Evolutionary conservation across 2,888 invertebrate genomes (phyloP).

Genomic region (Anoncus sp.): DNA sequence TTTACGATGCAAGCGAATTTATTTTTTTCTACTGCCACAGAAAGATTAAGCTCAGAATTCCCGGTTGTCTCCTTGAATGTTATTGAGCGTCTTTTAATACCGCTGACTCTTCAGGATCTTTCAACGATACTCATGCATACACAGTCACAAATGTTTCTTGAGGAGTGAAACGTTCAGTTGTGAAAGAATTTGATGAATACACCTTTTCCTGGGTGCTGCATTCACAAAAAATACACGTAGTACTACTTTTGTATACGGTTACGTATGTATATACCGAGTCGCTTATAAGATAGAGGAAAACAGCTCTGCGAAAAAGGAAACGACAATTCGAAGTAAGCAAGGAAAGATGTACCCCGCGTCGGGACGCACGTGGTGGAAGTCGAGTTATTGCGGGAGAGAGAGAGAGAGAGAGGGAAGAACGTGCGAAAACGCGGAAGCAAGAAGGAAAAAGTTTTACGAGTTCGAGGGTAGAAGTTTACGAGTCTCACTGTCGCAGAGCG

Average conservation of each 20-base stretch:
- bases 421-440: constrained; percentile 32
- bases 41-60: background rate
- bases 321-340: constrained; percentile 55
- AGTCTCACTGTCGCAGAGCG: constrained; percentile 66
- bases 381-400: constrained; percentile 29
- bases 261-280: background rate
- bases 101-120: constrained; percentile 15
- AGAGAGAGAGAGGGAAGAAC: constrained; percentile 21
- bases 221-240: constrained; percentile 22
- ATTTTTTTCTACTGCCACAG: background rate
- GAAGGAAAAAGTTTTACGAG: constrained; percentile 63
- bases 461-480: constrained; percentile 66
- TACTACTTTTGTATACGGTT: background rate
- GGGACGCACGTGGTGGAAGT: constrained; percentile 51
- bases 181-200: constrained; percentile 42
- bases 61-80: constrained; percentile 14
- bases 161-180: constrained; percentile 11
- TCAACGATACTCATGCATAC: background rate
- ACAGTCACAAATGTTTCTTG: constrained; percentile 9
- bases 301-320: constrained; percentile 48
- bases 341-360: constrained; percentile 35
- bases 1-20: constrained; percentile 1
- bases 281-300: constrained; percentile 24
- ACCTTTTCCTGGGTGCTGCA: constrained; percentile 1
- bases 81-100: constrained; percentile 15